These are phyloP conservation scores for Apodemus sylvaticus DNA, from an alignment of 2,113 vertebrate genomes.

Conservation along the genomic window DNA sequence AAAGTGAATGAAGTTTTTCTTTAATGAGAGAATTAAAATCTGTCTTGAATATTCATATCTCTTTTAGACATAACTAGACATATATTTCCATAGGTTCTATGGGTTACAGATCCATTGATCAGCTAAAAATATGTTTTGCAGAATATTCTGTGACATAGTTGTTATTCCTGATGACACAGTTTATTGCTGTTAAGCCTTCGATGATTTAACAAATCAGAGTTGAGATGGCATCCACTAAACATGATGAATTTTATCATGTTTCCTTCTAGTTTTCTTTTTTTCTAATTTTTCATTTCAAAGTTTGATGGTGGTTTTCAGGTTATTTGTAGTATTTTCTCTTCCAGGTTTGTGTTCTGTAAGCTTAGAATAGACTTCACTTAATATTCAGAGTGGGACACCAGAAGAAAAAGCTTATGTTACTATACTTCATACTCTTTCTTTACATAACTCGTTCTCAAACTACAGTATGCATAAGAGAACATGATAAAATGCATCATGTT, in stretches of 20 bases:
- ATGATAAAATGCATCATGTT: neutral
- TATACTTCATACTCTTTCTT: slow-evolving; percentile 4
- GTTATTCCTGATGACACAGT: neutral
- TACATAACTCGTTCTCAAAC: slow-evolving; percentile 11
- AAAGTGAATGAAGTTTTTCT: slow-evolving; percentile 11
- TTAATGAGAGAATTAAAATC: neutral
- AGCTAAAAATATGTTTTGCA: neutral
- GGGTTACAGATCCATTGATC: neutral
- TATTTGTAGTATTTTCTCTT: neutral
- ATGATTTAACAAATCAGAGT: neutral
- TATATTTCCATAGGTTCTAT: neutral
- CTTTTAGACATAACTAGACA: neutral
- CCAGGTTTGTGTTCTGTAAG: neutral
- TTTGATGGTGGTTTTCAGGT: neutral
- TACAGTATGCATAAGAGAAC: neutral
- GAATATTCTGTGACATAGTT: neutral
- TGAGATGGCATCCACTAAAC: neutral
- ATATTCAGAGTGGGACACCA: neutral
- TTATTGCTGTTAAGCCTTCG: neutral
- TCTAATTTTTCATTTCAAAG: neutral
- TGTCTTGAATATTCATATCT: slow-evolving; percentile 16
- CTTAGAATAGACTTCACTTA: neutral
- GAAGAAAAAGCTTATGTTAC: neutral
- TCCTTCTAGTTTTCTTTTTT: no score
- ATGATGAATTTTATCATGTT: no score